Percentiles rank a stretch among this genome's conserved stretches.
These are phyloP conservation scores for Scelioninae gen. 2 DNA, from an alignment of 2,888 invertebrate genomes.

Conservation along the genomic window DNA sequence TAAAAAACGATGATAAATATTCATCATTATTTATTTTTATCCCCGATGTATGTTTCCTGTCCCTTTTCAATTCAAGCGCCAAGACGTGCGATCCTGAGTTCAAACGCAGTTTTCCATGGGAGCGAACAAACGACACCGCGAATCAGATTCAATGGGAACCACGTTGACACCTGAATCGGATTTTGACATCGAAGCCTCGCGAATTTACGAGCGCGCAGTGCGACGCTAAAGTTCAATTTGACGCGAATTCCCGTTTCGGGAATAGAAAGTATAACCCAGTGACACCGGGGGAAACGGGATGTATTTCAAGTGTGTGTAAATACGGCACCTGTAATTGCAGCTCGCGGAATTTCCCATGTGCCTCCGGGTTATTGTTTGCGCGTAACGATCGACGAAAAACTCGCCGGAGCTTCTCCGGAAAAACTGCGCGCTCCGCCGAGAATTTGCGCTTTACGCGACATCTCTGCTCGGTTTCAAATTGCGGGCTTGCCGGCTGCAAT, in stretches of 20 bases:
- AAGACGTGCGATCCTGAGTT: too few relatives aligned
- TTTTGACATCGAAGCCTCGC: too few relatives aligned
- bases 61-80: too few relatives aligned
- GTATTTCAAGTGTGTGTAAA: constrained; percentile 11
- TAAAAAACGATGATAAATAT: too few relatives aligned
- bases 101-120: too few relatives aligned
- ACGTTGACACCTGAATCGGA: too few relatives aligned
- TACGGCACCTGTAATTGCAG: constrained; percentile 36
- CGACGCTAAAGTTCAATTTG: too few relatives aligned
- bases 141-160: too few relatives aligned
- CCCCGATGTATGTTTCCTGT: too few relatives aligned
- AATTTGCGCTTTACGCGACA: constrained; percentile 9
- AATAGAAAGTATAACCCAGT: constrained; percentile 22
- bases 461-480: not conserved
- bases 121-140: too few relatives aligned
- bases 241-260: constrained; percentile 1
- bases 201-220: too few relatives aligned
- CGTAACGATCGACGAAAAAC: constrained; percentile 50
- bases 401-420: constrained; percentile 34
- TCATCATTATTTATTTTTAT: too few relatives aligned
- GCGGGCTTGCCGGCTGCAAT: not conserved
- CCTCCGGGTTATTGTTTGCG: constrained; percentile 58
- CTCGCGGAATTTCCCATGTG: constrained; percentile 59
- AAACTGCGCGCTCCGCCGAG: constrained; percentile 29
- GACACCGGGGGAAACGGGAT: constrained; percentile 19